Percentiles rank a stretch among this genome's conserved stretches.
phyloP scores from a whole-genome alignment of 2,113 vertebrate genomes.

The Pyxicephalus adspersus region DNA sequence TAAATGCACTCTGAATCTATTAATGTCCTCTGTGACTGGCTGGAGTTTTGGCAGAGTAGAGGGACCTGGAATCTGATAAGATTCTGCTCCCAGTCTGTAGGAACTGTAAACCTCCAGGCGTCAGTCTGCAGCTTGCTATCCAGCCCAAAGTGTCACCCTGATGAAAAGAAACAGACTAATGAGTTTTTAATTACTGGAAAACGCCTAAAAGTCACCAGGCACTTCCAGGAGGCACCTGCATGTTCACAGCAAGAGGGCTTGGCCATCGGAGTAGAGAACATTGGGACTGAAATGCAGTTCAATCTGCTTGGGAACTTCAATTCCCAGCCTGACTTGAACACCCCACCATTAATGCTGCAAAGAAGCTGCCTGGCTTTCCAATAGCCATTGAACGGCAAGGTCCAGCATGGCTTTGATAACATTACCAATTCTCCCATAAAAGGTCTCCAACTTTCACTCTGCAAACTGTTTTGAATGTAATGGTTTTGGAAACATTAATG shows the following conservation, averaged over 20 bases:
- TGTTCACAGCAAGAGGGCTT: not conserved
- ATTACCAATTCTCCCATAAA: no score
- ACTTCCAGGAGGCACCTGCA: slow-evolving; percentile 31
- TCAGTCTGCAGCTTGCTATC: slow-evolving; percentile 40
- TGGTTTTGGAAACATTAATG: no score
- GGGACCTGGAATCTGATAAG: slow-evolving; percentile 2
- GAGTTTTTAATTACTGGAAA: slow-evolving; percentile 49
- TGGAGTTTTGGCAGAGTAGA: not conserved
- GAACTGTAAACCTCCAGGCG: slow-evolving; percentile 41
- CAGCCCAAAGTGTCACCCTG: slow-evolving; percentile 35
- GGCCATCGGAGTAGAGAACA: no score
- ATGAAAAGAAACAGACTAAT: slow-evolving; percentile 55
- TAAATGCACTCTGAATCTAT: no score
- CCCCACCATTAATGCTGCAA: not conserved
- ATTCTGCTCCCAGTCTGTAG: slow-evolving; percentile 20
- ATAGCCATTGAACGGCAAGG: not conserved
- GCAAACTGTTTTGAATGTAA: no score
- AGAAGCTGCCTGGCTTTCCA: not conserved
- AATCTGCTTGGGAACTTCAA: not conserved
- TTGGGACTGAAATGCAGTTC: not conserved
- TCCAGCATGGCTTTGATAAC: not conserved
- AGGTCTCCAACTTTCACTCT: no score
- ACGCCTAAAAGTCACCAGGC: slow-evolving; percentile 39
- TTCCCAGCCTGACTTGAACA: not conserved
- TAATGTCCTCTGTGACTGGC: no score